Conservation (phyloP, 1,140 invertebrate genomes). For the Andrena cerasifolii region DNA sequence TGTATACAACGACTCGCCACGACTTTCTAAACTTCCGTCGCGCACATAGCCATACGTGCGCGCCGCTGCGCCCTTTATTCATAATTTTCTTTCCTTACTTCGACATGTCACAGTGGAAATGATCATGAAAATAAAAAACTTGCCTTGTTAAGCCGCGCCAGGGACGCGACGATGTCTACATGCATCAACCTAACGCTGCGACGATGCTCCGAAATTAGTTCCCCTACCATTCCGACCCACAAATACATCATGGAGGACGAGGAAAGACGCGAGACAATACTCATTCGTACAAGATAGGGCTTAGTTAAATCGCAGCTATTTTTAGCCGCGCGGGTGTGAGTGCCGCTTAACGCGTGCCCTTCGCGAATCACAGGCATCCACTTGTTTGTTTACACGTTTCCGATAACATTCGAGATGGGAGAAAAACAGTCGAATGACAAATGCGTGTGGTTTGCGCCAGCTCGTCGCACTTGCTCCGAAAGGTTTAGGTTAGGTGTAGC, state of each 20-base stretch:
- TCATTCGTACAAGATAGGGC: background rate
- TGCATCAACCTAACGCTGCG: background rate
- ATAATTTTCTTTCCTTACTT: conserved; percentile 9
- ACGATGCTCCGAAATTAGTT: background rate
- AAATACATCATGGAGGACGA: background rate
- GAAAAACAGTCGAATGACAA: background rate
- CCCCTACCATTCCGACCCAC: background rate
- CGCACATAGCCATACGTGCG: conserved; percentile 17
- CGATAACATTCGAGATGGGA: background rate
- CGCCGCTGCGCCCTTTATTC: conserved; percentile 37
- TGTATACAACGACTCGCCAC: conserved; percentile 58
- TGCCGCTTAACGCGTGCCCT: background rate
- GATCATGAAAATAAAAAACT: conserved; percentile 11
- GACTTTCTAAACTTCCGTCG: conserved; percentile 69
- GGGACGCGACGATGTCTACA: background rate
- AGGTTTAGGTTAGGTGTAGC: background rate
- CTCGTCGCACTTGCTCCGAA: background rate
- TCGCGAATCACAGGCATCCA: background rate
- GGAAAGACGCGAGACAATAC: background rate
- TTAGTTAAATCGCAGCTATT: background rate
- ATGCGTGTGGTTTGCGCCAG: background rate
- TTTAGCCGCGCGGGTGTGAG: background rate
- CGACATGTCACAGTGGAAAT: conserved; percentile 22
- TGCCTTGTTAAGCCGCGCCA: background rate
- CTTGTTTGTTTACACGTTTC: background rate